Base-by-base conservation (phyloP, 2,888 invertebrate genomes). In the Lottia gigantea region DNA sequence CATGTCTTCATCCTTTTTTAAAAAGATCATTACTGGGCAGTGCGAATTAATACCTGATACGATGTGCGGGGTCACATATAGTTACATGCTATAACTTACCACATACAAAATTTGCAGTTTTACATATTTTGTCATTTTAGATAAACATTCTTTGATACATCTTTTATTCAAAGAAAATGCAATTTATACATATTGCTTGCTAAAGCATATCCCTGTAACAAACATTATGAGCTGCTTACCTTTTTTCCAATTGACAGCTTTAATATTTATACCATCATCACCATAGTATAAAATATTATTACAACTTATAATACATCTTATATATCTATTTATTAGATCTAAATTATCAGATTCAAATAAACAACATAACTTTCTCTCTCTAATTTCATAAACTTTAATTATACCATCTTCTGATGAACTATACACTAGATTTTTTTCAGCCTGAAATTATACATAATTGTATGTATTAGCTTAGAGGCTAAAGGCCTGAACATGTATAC, bases 211-310 rank as follows among this genome's bases (percentile, higher is more conserved):
- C 19, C 6, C 4, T 25, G 1, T 26, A 63, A n/a, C n/a, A 63
- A 63, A 63, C n/a, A n/a, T n/a, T n/a, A 46, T 46, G 40, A 40
- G 40, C 15, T 16, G 16, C 25, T 62, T 71, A 86, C 86, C 85
- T 78, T 80, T 80, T 68, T 79, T 86, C 86, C 86, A 86, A 46
- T 83, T 77, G 19, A 86, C 68, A 19, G 79, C 77, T 74, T 86
- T 86, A 23, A 86, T 67, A 71, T 86, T 86, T 8, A 80, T 77
- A 0, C 84, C 84, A 71, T 86, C 86, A 74, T 86, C 86, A 6
- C 86, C 86, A 71, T 78, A 84, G 70, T 76, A 82, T 11, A 85
- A 64, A 0, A 69, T 67, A 11, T 81, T 74, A 64, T 77, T 72
- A 19, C 65, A 66, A 0, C 77, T 78, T 19, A 73, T 72, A 23